Conservation (phyloP, 2,113 vertebrate species). For the Rhea pennata region DNA sequence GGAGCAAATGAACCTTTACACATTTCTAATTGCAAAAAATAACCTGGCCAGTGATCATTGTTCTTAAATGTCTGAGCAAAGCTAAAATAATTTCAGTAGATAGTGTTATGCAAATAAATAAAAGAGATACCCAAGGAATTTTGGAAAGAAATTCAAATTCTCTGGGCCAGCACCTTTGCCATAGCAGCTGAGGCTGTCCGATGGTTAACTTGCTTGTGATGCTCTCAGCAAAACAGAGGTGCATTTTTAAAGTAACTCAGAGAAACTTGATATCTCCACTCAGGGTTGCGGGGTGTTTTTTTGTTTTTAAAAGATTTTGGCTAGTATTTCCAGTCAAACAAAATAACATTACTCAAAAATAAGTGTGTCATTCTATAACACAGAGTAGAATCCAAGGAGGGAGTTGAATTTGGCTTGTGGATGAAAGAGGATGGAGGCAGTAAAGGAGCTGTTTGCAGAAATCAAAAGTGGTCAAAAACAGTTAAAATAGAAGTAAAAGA, state of each 20-base stretch:
- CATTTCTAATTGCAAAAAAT: not conserved
- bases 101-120: too few relatives aligned
- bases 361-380: not conserved
- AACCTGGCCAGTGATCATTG: not conserved
- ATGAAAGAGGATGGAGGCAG: not conserved
- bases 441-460: not conserved
- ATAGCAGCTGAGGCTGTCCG: not conserved
- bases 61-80: not conserved
- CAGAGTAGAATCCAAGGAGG: not conserved
- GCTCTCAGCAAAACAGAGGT: not conserved
- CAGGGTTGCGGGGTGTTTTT: not conserved
- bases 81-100: not conserved
- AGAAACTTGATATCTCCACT: not conserved
- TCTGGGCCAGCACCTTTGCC: not conserved
- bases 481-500: not conserved
- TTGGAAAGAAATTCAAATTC: not conserved
- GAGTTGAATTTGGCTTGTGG: not conserved
- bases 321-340: not conserved
- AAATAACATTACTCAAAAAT: not conserved
- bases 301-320: not conserved
- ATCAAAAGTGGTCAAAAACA: too few relatives aligned
- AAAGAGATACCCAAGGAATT: too few relatives aligned
- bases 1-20: not conserved
- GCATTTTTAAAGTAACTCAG: not conserved
- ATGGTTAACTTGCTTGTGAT: not conserved